Conservation (phyloP, 2,797 vertebrate genomes). For the Kryptolebias ocellatus region DNA sequence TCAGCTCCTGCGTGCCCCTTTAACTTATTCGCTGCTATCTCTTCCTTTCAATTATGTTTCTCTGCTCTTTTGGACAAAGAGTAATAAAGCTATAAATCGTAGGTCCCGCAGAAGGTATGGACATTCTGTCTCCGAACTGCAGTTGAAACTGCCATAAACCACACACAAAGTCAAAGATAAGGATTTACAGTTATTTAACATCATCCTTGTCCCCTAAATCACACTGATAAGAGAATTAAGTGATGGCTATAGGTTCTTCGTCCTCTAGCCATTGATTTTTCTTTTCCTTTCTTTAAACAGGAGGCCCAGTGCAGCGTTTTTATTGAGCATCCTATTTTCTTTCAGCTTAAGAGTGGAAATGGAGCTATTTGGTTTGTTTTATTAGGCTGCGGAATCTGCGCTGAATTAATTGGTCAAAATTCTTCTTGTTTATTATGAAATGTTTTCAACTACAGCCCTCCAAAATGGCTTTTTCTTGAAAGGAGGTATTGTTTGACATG, state of each 20-base stretch:
- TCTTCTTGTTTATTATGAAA: slow-evolving; percentile 30
- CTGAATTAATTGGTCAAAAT: slow-evolving; percentile 41
- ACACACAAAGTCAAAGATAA: slow-evolving; percentile 83
- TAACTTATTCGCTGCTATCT: slow-evolving; percentile 68
- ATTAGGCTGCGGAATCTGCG: slow-evolving; percentile 37
- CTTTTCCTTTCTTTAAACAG: slow-evolving; percentile 63
- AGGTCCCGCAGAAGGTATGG: slow-evolving; percentile 71
- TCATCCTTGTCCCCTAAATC: slow-evolving; percentile 77
- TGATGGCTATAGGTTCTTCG: slow-evolving; percentile 78
- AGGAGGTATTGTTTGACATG: slow-evolving; percentile 17
- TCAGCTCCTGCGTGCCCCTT: slow-evolving; percentile 44
- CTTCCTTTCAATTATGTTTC: slow-evolving; percentile 82
- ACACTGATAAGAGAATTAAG: slow-evolving; percentile 81
- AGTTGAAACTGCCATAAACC: slow-evolving; percentile 83
- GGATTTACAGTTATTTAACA: slow-evolving; percentile 86
- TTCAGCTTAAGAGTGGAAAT: slow-evolving; percentile 58
- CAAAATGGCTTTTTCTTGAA: slow-evolving; percentile 12
- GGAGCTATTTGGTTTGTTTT: slow-evolving; percentile 53
- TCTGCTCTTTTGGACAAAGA: slow-evolving; percentile 82
- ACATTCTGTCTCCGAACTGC: slow-evolving; percentile 80
- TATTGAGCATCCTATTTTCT: slow-evolving; percentile 75
- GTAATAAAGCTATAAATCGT: slow-evolving; percentile 85
- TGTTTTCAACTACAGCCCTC: slow-evolving; percentile 21
- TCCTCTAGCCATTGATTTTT: slow-evolving; percentile 80
- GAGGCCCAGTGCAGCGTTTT: slow-evolving; percentile 68